These are phyloP conservation scores for Laticauda laticaudata DNA, from an alignment of 2,113 vertebrate species.

Conservation along the genomic window DNA sequence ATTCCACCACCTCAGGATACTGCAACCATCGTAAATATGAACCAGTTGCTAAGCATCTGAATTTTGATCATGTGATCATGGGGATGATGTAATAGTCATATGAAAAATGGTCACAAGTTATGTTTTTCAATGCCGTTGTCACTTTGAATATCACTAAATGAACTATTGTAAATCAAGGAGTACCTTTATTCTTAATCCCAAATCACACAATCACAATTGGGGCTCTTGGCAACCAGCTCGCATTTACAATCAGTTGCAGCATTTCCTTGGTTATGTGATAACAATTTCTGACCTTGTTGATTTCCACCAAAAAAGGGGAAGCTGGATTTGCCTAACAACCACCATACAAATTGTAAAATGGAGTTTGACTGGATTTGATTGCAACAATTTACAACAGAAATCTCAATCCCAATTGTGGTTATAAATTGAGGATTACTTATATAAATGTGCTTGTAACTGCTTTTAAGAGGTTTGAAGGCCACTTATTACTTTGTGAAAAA, in stretches of 20 bases:
- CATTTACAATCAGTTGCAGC: background rate
- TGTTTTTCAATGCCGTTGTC: background rate
- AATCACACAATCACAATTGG: background rate
- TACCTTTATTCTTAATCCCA: background rate
- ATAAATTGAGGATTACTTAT: background rate
- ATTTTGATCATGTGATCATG: background rate
- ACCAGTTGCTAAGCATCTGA: background rate
- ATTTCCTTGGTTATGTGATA: background rate
- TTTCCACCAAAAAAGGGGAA: background rate
- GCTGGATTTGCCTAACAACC: background rate
- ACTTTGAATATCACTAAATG: background rate
- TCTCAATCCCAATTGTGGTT: background rate
- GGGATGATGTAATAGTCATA: background rate
- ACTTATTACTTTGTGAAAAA: background rate
- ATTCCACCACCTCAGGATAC: background rate
- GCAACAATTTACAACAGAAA: background rate
- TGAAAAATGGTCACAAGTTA: background rate
- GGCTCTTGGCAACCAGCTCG: background rate
- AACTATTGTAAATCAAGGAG: background rate
- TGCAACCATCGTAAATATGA: background rate
- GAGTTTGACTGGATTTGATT: background rate
- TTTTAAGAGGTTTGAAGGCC: background rate
- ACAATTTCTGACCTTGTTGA: background rate
- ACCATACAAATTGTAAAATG: background rate
- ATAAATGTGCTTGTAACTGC: background rate